Evolutionary conservation across 2,888 invertebrate genomes (phyloP).

Genomic region (Drosophila tripunctata): DNA sequence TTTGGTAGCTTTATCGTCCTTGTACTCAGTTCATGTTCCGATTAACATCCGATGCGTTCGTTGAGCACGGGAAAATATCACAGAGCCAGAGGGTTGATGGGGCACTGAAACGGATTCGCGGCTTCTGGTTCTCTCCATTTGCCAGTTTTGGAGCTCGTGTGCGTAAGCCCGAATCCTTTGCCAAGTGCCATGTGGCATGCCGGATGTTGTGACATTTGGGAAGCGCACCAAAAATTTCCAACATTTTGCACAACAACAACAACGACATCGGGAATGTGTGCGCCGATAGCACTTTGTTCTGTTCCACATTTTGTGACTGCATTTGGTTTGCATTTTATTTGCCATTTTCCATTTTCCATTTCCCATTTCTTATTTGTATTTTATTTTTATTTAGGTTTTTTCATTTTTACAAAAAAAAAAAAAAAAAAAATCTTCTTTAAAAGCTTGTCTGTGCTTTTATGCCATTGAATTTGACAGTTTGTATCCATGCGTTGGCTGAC

Average conservation of each 20-base stretch:
- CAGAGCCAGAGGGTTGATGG: slow-evolving; percentile 20
- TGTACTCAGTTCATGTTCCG: slow-evolving; percentile 47
- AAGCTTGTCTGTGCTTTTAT: slow-evolving; percentile 44
- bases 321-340: slow-evolving; percentile 31
- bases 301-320: slow-evolving; percentile 38
- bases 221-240: slow-evolving; percentile 68
- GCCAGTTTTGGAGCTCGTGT: slow-evolving; percentile 3
- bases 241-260: slow-evolving; percentile 59
- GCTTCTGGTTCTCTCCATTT: slow-evolving; percentile 13
- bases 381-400: slow-evolving; percentile 32
- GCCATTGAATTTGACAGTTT: slow-evolving; percentile 43
- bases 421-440: no score
- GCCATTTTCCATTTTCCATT: slow-evolving; percentile 3
- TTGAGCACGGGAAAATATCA: background rate
- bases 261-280: slow-evolving; percentile 38
- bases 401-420: slow-evolving; percentile 33
- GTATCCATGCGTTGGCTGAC: slow-evolving; percentile 28
- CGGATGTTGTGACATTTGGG: slow-evolving; percentile 70
- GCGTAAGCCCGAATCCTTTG: slow-evolving; percentile 44
- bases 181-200: slow-evolving; percentile 66
- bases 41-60: slow-evolving; percentile 43
- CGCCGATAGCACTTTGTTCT: slow-evolving; percentile 48
- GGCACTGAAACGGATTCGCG: slow-evolving; percentile 16
- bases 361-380: slow-evolving; percentile 12
- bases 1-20: background rate